phyloP scores from a whole-genome alignment of 2,888 invertebrate species.

The Macropis europaea region DNA sequence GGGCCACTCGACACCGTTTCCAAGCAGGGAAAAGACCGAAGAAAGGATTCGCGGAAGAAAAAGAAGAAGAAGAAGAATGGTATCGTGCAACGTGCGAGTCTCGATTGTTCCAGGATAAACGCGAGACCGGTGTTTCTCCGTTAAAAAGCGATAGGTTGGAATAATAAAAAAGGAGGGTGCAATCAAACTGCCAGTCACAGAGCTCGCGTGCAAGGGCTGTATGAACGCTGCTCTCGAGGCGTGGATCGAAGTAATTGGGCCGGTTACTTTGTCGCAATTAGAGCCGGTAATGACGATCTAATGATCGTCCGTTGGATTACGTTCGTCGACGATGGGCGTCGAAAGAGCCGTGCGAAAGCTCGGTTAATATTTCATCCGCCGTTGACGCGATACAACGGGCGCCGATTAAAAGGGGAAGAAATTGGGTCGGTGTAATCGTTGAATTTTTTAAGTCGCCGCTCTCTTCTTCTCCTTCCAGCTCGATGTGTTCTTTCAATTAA shows the following conservation, averaged over 20 bases:
- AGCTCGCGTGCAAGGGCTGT: conserved; percentile 49
- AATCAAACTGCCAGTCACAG: conserved; percentile 41
- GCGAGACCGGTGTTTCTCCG: conserved; percentile 1
- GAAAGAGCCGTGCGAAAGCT: conserved; percentile 4
- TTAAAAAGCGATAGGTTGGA: conserved; percentile 13
- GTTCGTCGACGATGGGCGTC: neutral
- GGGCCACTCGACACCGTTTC: conserved; percentile 16
- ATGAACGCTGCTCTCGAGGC: conserved; percentile 20
- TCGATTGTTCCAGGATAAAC: conserved; percentile 27
- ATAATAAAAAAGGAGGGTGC: conserved; percentile 44
- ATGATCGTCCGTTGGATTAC: conserved; percentile 14
- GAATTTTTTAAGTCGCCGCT: conserved; percentile 23
- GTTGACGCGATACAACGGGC: conserved; percentile 25
- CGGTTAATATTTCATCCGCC: conserved; percentile 38
- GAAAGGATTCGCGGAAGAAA: too few species aligned
- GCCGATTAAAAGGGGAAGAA: conserved; percentile 28
- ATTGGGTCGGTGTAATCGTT: conserved; percentile 33
- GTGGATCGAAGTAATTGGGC: conserved; percentile 46
- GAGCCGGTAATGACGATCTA: conserved; percentile 40
- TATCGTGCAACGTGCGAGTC: neutral
- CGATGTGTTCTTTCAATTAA: conserved; percentile 18
- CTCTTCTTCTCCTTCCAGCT: neutral
- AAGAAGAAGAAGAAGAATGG: neutral
- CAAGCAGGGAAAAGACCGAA: neutral
- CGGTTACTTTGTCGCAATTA: conserved; percentile 51